Percentiles rank a stretch among this genome's conserved stretches.
Evolutionary conservation across 2,888 invertebrate species (phyloP).

Genomic region (Microctonus aethiopoides): DNA sequence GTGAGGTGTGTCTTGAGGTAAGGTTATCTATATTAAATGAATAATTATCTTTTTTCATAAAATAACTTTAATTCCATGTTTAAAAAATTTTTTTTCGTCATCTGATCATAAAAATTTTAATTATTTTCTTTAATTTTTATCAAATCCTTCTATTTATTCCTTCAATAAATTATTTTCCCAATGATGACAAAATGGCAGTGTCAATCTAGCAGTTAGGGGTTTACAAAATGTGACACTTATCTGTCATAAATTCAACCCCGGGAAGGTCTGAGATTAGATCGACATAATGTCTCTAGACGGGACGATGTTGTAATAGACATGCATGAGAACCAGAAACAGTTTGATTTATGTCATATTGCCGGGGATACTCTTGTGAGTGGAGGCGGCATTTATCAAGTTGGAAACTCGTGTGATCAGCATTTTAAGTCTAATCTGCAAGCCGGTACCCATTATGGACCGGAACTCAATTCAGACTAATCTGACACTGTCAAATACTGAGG

Average conservation of each 20-base stretch:
- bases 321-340: slow-evolving; percentile 82
- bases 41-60: slow-evolving; percentile 28
- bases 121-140: no score
- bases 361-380: slow-evolving; percentile 69
- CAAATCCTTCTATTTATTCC: not conserved
- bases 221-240: slow-evolving; percentile 71
- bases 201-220: slow-evolving; percentile 83
- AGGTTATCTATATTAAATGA: slow-evolving; percentile 35
- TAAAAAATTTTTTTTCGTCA: no score
- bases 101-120: no score
- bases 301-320: slow-evolving; percentile 73
- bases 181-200: slow-evolving; percentile 72
- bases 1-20: slow-evolving; percentile 72
- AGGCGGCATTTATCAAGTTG: slow-evolving; percentile 71
- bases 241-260: slow-evolving; percentile 72
- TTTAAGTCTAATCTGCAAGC: slow-evolving; percentile 84
- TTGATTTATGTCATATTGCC: slow-evolving; percentile 67
- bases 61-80: no score
- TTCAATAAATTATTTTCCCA: slow-evolving; percentile 46
- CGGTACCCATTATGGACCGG: slow-evolving; percentile 68
- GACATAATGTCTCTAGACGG: slow-evolving; percentile 76
- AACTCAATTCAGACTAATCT: slow-evolving; percentile 92
- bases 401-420: slow-evolving; percentile 78
- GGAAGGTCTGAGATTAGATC: slow-evolving; percentile 86
- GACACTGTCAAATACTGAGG: slow-evolving; percentile 72